Evolutionary conservation across 2,113 vertebrate species (phyloP), one percentile per base, ranked within the genome.

Genomic region (Columbina picui): DNA sequence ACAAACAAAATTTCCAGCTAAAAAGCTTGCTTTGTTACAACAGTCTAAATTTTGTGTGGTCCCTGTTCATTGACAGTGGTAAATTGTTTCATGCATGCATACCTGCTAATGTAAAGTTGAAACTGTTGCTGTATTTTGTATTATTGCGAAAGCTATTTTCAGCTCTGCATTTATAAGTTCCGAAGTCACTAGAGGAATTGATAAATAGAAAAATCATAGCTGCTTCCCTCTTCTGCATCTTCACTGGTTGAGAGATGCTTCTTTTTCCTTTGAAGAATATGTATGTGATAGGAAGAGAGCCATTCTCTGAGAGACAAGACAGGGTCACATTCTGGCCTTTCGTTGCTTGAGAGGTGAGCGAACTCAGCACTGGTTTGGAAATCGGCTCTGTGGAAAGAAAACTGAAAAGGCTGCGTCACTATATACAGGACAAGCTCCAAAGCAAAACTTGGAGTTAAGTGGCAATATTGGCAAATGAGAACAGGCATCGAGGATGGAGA

Each of bases 101-200:
- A 98, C 97, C 97, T 96, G 71, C 49, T 75, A 94, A 34, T 9
- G 94, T 93, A 18, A 95, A 94, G 84, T 74, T 92, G 90, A 95
- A 80, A 30, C 27, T 11, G 1, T 79, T 39, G 87, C 98, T 98
- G 87, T 96, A 95, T 91, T 91, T 93, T 63, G 41, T 22, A 4
- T 7, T 36, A 18, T 65, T 77, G 41, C 5, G 22, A 73, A 96
- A 49, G 19, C 17, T 82, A 12, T 97, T 98, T 68, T 39, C 57
- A 80, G 97, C 97, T 96, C 67, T 87, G 75, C 97, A 98, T 69
- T 49, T 97, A 27, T 97, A 97, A n/a, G 70, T 53, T 70, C 92
- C 90, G n/a, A 70, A 84, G 78, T 91, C 90, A 43, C 68, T 76
- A 10, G 45, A 47, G 18, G 92, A 92, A 26, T 68, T 43, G n/a